Percentiles rank a stretch among this genome's conserved stretches.
phyloP scores from a whole-genome alignment of 2,113 vertebrate genomes.

The Malaclemys terrapin region DNA sequence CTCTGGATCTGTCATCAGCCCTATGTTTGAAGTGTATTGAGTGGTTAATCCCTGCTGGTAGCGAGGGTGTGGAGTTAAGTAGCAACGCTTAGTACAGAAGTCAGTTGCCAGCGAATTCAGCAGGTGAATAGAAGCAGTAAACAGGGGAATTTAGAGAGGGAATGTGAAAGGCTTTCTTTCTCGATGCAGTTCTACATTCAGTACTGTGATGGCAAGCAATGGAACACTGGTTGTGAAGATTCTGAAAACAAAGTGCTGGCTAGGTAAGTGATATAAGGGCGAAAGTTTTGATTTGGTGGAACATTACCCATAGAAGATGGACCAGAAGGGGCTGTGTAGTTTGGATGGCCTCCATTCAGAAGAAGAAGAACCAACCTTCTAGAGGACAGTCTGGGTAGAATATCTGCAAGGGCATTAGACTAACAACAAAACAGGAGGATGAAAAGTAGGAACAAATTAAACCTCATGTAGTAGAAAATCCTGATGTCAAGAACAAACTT shows the following conservation, averaged over 20 bases:
- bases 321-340: neutral
- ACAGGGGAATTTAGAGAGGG: neutral
- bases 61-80: neutral
- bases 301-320: neutral
- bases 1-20: neutral
- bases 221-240: neutral
- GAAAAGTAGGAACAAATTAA: neutral
- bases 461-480: neutral
- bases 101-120: neutral
- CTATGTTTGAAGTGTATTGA: no score
- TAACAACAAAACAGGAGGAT: neutral
- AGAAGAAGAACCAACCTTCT: neutral
- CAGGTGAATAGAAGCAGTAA: neutral
- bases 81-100: neutral
- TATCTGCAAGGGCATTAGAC: neutral
- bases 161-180: neutral
- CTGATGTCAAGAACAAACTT: neutral
- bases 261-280: neutral
- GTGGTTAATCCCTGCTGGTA: neutral
- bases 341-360: neutral
- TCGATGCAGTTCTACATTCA: neutral
- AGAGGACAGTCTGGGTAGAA: neutral
- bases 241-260: neutral
- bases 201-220: neutral
- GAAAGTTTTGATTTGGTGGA: neutral